Percentiles rank a stretch among this genome's conserved stretches.
These are phyloP conservation scores for Labeo rohita DNA, from an alignment of 2,113 vertebrate species.

Conservation along the genomic window DNA sequence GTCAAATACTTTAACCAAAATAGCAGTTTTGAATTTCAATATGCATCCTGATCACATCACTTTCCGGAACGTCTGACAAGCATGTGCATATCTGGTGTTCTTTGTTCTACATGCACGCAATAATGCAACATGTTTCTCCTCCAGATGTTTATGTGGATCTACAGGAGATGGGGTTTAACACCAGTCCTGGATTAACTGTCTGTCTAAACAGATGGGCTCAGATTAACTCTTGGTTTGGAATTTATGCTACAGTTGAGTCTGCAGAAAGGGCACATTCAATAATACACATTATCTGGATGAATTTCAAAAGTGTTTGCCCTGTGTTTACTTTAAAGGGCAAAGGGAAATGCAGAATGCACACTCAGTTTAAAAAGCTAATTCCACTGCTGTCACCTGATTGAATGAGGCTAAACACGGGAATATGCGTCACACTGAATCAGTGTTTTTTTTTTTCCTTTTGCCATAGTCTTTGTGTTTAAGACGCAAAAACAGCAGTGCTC, in stretches of 20 bases:
- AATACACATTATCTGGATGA: not conserved
- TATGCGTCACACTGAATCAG: not conserved
- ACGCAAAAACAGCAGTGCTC: not conserved
- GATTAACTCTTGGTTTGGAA: conserved; percentile 18
- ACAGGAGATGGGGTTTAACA: conserved; percentile 19
- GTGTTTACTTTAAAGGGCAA: not conserved
- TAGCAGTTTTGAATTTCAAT: not conserved
- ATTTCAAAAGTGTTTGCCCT: not conserved
- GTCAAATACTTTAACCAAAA: too few relatives aligned
- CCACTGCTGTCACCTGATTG: not conserved
- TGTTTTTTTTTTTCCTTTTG: not conserved
- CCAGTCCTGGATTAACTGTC: conserved; percentile 20
- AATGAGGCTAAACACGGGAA: not conserved
- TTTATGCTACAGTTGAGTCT: conserved; percentile 15
- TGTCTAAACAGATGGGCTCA: conserved; percentile 35
- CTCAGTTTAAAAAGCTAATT: not conserved
- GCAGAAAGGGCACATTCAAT: not conserved
- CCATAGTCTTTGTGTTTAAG: not conserved
- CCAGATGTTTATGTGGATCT: conserved; percentile 49
- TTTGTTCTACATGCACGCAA: not conserved
- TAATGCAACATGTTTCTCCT: conserved; percentile 2
- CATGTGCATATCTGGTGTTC: not conserved
- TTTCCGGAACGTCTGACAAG: not conserved
- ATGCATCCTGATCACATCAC: not conserved
- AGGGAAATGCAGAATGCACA: not conserved